Base-by-base conservation (phyloP, 2,888 invertebrate species). In the Sialis lutaria region DNA sequence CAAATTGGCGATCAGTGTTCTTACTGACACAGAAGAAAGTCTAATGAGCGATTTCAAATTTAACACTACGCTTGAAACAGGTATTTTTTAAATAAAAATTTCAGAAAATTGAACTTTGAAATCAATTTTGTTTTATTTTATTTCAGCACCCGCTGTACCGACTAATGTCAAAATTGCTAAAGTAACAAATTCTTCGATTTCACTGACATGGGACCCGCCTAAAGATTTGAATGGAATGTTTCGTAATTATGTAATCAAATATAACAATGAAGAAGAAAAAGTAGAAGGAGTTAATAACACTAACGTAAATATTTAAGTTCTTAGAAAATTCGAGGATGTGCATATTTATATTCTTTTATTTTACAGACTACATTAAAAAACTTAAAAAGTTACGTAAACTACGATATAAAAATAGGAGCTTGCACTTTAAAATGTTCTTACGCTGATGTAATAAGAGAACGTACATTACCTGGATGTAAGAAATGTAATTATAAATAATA, bases 201-300 rank as follows among this genome's bases (percentile, higher is more conserved):
- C 66, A 6, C 63, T 86, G 43, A 58, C 60, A n/a, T 86, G 85
- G 87, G 64, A 73, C 53, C 73, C 78, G 35, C 90, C 91, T 1
- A 56, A 64, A 2, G 67, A 72, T 22, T 72, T 74, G 56, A 91
- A 91, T 67, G 90, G 91, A 1, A 67, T 76, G 13, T 69, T 89
- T 46, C 72, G 73, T 33, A 73, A 74, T 54, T 89, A 86, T 63
- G 67, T 71, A 6, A 68, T 87, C 48, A 68, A 71, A 51, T 73
- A 73, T 59, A 68, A 66, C 49, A 41, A 44, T 7, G 13, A 37
- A 2, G 33, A 33, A 40, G 8, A 10, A 45, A 30, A 12, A 45
- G 22, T 33, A 9, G 22, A 12, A 41, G 22, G 22, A 12, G 33
- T 33, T 33, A 42, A 39, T 46, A 43, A 13, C 22, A 48, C 55